Evolutionary conservation across 2,113 vertebrate species (phyloP).

Genomic region (Nycticorax nycticorax): DNA sequence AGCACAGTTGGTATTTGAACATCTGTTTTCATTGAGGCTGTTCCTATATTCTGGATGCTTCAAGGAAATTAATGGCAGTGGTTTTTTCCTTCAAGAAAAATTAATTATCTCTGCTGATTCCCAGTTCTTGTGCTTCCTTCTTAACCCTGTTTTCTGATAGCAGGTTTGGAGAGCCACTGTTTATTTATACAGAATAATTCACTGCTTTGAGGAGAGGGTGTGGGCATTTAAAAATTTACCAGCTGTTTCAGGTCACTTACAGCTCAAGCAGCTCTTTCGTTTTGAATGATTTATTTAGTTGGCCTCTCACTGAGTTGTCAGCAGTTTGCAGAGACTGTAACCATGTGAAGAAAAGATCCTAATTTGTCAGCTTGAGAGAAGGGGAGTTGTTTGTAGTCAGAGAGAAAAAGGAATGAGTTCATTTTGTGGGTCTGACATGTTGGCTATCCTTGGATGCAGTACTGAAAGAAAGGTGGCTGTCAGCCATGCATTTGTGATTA

Average conservation of each 20-base stretch:
- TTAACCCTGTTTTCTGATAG: neutral
- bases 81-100: constrained; percentile 20
- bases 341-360: constrained; percentile 4
- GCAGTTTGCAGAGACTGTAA: neutral
- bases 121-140: neutral
- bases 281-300: constrained; percentile 40
- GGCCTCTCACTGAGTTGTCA: constrained; percentile 20
- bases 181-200: neutral
- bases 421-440: neutral
- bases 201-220: neutral
- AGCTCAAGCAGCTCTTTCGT: neutral
- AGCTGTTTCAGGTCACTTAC: constrained; percentile 51
- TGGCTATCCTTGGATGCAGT: neutral
- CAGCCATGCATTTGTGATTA: neutral
- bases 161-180: neutral
- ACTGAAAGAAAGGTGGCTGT: neutral
- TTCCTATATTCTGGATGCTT: neutral
- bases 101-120: constrained; percentile 23
- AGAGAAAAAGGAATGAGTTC: constrained; percentile 9
- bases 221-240: constrained; percentile 2
- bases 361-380: constrained; percentile 36
- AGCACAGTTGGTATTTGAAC: constrained; percentile 44
- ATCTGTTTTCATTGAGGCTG: constrained; percentile 54
- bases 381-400: neutral
- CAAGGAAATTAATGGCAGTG: neutral